phyloP scores from a whole-genome alignment of 1,140 invertebrate species.

The Drosophila gunungcola region DNA sequence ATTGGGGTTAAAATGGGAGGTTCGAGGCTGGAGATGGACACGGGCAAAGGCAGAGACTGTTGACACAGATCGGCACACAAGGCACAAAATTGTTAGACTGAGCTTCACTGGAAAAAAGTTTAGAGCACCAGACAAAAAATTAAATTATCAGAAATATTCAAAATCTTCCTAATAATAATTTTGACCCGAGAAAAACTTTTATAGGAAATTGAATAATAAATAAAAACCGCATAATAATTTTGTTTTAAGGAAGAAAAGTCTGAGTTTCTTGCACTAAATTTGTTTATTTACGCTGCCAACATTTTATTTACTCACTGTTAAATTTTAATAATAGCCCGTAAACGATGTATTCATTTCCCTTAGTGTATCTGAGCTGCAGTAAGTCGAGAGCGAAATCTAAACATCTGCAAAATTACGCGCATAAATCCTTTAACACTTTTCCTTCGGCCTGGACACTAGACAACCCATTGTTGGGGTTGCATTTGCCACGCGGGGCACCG shows the following conservation, averaged over 20 bases:
- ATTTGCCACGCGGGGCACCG: slow-evolving; percentile 60
- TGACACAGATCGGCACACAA: slow-evolving; percentile 72
- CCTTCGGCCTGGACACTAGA: slow-evolving; percentile 36
- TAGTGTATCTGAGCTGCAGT: slow-evolving; percentile 18
- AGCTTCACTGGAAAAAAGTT: slow-evolving; percentile 24
- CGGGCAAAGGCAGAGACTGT: slow-evolving; percentile 36
- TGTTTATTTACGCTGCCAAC: too few relatives aligned
- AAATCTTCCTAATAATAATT: too few relatives aligned
- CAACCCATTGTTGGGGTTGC: slow-evolving; percentile 60
- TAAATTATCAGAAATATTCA: too few relatives aligned
- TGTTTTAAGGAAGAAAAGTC: too few relatives aligned
- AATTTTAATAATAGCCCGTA: too few relatives aligned
- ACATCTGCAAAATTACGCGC: slow-evolving; percentile 83
- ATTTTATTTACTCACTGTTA: too few relatives aligned
- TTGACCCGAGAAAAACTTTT: too few relatives aligned
- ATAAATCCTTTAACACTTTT: slow-evolving; percentile 83
- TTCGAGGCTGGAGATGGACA: not conserved
- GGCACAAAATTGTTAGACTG: slow-evolving; percentile 63
- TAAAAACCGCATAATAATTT: too few relatives aligned
- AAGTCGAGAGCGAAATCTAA: slow-evolving; percentile 64
- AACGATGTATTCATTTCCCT: not conserved
- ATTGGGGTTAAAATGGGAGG: slow-evolving; percentile 8
- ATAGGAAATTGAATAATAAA: too few relatives aligned
- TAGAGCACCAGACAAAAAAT: too few relatives aligned
- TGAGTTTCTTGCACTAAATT: too few relatives aligned